Evolutionary conservation across 64 coral and sea anemone species (phyloP).

Genomic region (Hydrozoanthus tunicans): DNA sequence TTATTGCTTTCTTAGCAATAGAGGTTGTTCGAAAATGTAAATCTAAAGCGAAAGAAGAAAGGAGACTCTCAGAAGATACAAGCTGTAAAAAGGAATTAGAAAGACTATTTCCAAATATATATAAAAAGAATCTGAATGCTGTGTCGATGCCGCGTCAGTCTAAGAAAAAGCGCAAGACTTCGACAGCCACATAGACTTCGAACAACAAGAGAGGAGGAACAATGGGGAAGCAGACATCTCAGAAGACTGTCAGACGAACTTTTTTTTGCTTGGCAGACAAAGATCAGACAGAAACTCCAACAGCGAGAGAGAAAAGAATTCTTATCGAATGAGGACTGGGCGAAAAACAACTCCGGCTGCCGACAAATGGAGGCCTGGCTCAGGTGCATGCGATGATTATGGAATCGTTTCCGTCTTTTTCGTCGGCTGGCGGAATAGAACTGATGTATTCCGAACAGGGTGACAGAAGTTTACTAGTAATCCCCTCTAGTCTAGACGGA

Average conservation of each 20-base stretch:
- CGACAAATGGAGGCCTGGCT: not conserved
- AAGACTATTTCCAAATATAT: no score
- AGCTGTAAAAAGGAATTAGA: no score
- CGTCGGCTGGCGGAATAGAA: constrained; percentile 18
- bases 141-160: not conserved
- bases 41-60: no score
- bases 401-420: constrained; percentile 9
- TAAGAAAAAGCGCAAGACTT: constrained; percentile 4
- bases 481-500: constrained; percentile 38
- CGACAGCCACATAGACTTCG: constrained; percentile 13
- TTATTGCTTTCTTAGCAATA: no score
- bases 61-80: no score
- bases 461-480: constrained; percentile 33
- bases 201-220: not conserved
- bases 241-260: constrained; percentile 17
- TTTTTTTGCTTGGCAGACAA: not conserved
- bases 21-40: no score
- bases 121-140: no score
- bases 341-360: constrained; percentile 1
- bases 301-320: constrained; percentile 31
- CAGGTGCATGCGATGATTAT: not conserved
- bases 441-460: constrained; percentile 28
- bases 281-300: not conserved
- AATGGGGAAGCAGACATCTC: no score
- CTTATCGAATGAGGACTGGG: constrained; percentile 15